Evolutionary conservation across 2,113 vertebrate genomes (phyloP), one percentile per base, ranked within the genome.

Genomic region (Limanda limanda): DNA sequence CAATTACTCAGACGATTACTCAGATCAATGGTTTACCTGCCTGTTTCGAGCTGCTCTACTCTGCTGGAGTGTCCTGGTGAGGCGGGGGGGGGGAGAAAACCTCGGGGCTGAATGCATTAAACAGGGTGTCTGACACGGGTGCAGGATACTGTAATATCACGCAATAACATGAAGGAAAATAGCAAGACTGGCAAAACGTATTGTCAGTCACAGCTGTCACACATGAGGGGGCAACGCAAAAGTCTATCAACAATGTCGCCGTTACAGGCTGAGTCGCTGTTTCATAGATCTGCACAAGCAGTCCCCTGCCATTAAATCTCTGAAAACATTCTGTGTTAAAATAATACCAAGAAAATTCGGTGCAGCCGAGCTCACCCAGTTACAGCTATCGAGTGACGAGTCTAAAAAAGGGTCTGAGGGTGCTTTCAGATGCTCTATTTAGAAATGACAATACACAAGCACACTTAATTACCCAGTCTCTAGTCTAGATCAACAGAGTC

Each of bases 1-100:
- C 92, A 93, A 94, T 95, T 94, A 94, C 92, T 93, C 91, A 94
- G 91, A 90, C 93, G 88, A 94, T 95, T 95, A 92, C 92, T 93
- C 93, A 94, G 90, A 94, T 93, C 91, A 93, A 80, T 93, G 93
- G 88, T 91, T 91, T 90, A 91, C 91, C 92, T 92, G 88, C 75
- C 88, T 87, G 79, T 89, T 87, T 83, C n/a, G 82, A 78, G 85
- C 79, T 51, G 62, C 79, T 74, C 56, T 73, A 69, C 80, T 80
- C 82, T 74, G 81, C 80, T 74, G 81, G 74, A 86, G 84, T 82
- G 88, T 90, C 89, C 86, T 73, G 82, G 78, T 66, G 85, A 92
- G 88, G 83, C 85, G 73, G 48, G 80, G 78, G 63, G 85, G 92
- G 88, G 83, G 83, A 61, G 65, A 75, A 85, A 79, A 83, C 85